Evolutionary conservation across 2,888 invertebrate genomes (phyloP).

Genomic region (Rhopalosiphum nymphaeae): DNA sequence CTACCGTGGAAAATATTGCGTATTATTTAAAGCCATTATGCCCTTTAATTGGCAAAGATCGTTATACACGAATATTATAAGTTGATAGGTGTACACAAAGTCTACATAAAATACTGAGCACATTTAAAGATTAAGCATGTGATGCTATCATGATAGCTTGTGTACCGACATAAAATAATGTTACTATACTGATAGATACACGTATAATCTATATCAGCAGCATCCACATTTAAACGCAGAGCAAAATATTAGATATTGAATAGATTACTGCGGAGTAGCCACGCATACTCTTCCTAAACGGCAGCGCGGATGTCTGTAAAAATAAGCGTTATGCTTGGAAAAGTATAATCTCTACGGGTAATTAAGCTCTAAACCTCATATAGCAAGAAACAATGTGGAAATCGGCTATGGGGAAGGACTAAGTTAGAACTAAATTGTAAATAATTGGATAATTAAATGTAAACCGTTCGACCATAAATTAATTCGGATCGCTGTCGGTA

Average conservation of each 20-base stretch:
- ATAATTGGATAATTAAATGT: background rate
- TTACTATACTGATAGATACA: background rate
- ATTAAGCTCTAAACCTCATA: background rate
- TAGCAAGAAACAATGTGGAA: background rate
- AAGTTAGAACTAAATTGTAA: background rate
- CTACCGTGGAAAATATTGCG: background rate
- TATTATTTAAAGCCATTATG: background rate
- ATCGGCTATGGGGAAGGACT: background rate
- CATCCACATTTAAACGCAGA: background rate
- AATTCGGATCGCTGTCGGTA: background rate
- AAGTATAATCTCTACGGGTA: background rate
- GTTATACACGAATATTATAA: background rate
- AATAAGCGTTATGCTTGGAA: background rate
- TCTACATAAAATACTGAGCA: background rate
- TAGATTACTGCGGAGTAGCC: background rate
- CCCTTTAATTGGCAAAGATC: background rate
- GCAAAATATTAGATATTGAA: background rate
- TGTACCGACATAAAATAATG: background rate
- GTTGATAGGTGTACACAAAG: background rate
- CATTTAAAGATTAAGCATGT: background rate
- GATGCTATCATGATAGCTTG: too few species aligned
- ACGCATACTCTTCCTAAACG: background rate
- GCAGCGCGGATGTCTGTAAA: background rate
- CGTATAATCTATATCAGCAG: background rate
- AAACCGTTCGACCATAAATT: background rate